phyloP scores from a whole-genome alignment of 2,888 invertebrate genomes.

The Hydriomena furcata region DNA sequence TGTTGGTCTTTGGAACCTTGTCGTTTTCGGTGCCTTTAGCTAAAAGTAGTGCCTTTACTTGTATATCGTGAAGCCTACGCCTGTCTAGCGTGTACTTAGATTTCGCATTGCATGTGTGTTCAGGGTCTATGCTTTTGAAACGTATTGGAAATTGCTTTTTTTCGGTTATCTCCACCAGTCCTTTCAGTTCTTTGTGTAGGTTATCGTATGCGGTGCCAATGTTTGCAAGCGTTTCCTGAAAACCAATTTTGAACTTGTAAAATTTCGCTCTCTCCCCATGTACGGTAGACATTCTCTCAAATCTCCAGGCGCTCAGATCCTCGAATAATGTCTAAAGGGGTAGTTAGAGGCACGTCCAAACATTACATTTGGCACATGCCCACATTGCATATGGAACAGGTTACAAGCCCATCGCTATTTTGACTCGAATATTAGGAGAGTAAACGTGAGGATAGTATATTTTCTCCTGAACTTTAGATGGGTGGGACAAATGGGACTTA shows the following conservation, averaged over 20 bases:
- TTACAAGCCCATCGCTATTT: no score
- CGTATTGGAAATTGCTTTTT: slow-evolving; percentile 8
- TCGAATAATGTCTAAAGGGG: no score
- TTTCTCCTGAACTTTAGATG: neutral
- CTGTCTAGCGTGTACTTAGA: slow-evolving; percentile 25
- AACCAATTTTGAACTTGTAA: slow-evolving; percentile 17
- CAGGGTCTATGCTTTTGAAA: neutral
- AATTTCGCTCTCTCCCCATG: neutral
- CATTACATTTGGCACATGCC: no score
- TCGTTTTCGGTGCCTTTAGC: slow-evolving; percentile 12
- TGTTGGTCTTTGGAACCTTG: slow-evolving; percentile 5
- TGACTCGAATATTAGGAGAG: neutral
- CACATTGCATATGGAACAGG: no score
- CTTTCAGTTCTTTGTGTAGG: slow-evolving; percentile 52
- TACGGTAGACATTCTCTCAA: no score
- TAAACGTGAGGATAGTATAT: neutral
- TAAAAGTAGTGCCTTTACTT: slow-evolving; percentile 34
- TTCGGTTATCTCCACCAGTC: slow-evolving; percentile 32
- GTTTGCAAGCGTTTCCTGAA: slow-evolving; percentile 55
- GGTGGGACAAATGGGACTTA: slow-evolving; percentile 31
- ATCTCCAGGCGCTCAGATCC: no score
- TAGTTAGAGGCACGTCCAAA: no score
- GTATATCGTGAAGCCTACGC: slow-evolving; percentile 28
- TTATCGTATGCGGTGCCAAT: slow-evolving; percentile 60
- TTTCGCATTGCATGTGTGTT: slow-evolving; percentile 6